phyloP scores from a whole-genome alignment of 2,888 invertebrate genomes.

The Melangyna quadrimaculata region DNA sequence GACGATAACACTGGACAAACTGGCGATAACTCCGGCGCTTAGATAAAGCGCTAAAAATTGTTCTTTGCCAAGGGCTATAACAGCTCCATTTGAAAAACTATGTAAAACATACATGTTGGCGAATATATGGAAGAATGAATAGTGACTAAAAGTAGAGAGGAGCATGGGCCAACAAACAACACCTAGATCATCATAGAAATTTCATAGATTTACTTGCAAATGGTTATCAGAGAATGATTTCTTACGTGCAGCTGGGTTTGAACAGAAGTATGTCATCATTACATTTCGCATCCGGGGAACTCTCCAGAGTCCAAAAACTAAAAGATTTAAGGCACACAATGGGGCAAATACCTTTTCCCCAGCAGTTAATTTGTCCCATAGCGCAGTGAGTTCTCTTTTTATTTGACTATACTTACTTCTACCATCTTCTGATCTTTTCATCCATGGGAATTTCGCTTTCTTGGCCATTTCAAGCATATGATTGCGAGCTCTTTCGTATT shows the following conservation, averaged over 20 bases:
- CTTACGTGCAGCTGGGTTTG: conserved; percentile 90
- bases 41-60: conserved; percentile 96
- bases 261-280: conserved; percentile 93
- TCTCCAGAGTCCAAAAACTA: conserved; percentile 92
- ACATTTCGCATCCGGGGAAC: conserved; percentile 86
- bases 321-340: conserved; percentile 88
- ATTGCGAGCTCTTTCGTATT: conserved; percentile 87
- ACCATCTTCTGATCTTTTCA: conserved; percentile 73
- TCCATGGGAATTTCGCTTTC: conserved; percentile 79
- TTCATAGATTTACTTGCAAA: background rate
- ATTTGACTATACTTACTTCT: conserved; percentile 73
- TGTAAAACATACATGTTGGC: conserved; percentile 98
- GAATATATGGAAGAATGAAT: conserved; percentile 91
- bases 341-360: conserved; percentile 91
- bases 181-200: conserved; percentile 81
- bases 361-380: conserved; percentile 88
- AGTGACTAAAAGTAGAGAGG: conserved; percentile 97
- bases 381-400: conserved; percentile 74
- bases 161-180: conserved; percentile 93
- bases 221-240: conserved; percentile 62
- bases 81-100: conserved; percentile 86
- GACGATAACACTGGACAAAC: conserved; percentile 90
- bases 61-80: conserved; percentile 91
- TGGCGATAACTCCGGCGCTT: conserved; percentile 93
- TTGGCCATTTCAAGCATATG: conserved; percentile 79